phyloP scores from a whole-genome alignment of 2,113 vertebrate species.

The Calyptomena viridis region DNA sequence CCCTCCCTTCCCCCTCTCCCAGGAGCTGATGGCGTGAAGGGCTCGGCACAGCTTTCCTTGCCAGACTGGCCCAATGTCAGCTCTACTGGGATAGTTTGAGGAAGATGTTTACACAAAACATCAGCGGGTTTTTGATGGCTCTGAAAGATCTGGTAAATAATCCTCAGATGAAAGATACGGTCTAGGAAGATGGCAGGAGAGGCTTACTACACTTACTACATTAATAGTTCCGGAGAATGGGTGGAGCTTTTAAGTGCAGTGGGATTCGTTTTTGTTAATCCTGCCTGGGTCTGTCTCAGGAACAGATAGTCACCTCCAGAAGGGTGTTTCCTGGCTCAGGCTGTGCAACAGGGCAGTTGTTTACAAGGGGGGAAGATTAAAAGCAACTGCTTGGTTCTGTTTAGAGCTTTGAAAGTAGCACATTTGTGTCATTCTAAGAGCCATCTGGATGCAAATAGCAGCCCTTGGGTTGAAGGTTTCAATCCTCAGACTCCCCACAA shows the following conservation, averaged over 20 bases:
- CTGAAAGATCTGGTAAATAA: constrained; percentile 62
- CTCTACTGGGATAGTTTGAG: constrained; percentile 25
- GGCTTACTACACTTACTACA: constrained; percentile 17
- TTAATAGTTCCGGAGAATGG: background rate
- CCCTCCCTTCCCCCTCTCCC: constrained; percentile 22
- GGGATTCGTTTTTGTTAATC: constrained; percentile 32
- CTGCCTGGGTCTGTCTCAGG: background rate
- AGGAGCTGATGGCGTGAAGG: background rate
- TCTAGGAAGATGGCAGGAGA: constrained; percentile 10
- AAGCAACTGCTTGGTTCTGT: background rate
- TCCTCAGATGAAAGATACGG: constrained; percentile 49
- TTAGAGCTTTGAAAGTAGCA: background rate
- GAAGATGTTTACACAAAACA: constrained; percentile 71
- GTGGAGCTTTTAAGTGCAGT: constrained; percentile 7
- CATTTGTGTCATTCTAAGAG: background rate
- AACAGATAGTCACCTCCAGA: constrained; percentile 1
- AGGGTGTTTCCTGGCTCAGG: constrained; percentile 1
- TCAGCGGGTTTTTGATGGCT: constrained; percentile 58
- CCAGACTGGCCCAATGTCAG: constrained; percentile 59
- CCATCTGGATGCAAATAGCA: background rate
- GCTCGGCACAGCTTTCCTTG: constrained; percentile 12
- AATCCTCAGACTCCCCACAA: background rate
- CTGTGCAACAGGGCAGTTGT: background rate
- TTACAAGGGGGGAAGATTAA: background rate
- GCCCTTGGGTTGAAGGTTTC: constrained; percentile 2